Base-by-base conservation (phyloP, 2,113 vertebrate species). In the Brachionichthys hirsutus region DNA sequence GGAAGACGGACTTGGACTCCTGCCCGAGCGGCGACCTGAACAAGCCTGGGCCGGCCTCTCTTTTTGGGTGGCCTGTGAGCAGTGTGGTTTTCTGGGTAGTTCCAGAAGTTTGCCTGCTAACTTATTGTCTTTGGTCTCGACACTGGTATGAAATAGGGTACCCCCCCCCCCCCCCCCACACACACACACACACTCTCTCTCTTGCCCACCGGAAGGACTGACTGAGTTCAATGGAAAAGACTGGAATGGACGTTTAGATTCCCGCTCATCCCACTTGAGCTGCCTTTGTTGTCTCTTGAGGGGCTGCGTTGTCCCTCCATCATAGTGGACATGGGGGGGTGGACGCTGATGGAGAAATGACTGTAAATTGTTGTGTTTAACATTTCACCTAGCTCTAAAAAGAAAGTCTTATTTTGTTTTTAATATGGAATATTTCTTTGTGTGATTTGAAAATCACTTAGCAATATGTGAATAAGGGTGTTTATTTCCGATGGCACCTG, bases 111-210 rank as follows among this genome's bases (percentile, higher is more conserved):
- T 88, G 3, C 74, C 78, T 86, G 81, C 80, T 91, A 90, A 92
- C 86, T 92, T 92, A 91, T 91, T 91, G 73, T 87, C 89, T 88
- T 87, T 78, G 69, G 91, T 92, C 91, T 87, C 82, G 79, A 91
- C 91, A 92, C 91, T 92, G 91, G 89, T 91, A 82, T 85, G 81
- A 62, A 71, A 67, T 62, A 75, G 63, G 81, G 80, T 43, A 62
- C 60, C 70, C 62, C 20, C 65, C 61, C 15, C 24, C 46, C 18
- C n/a, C 12, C 7, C n/a, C 54, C 78, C 77, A 64, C 65, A 45
- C 53, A 40, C 66, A 64, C 80, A 65, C 66, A 86, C 78, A 73
- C 58, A 62, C 52, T 56, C 38, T 54, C 52, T 52, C 12, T 45
- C 48, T 54, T 60, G 58, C 57, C 69, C 66, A 56, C 75, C 78